A percentile compares a stretch with the other conserved stretches of the same genome.
These are phyloP conservation scores for Nylanderia fulva DNA, from an alignment of 1,140 invertebrate species.

Conservation along the genomic window DNA sequence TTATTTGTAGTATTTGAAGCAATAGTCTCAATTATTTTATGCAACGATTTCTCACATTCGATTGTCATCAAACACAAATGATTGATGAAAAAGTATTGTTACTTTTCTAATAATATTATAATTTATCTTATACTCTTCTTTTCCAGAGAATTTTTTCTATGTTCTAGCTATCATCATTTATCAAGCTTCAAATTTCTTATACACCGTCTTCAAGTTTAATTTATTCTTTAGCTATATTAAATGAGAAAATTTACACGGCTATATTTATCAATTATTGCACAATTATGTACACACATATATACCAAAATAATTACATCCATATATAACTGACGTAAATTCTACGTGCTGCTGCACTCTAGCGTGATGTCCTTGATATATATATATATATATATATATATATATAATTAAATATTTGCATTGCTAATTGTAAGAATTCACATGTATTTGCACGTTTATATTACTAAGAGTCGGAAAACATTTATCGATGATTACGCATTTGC, in stretches of 20 bases:
- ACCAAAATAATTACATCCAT: not conserved
- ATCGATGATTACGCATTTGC: not conserved
- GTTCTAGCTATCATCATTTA: not conserved
- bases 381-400: too few relatives aligned
- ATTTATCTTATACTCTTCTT: not conserved
- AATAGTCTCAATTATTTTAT: too few relatives aligned
- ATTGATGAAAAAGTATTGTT: too few relatives aligned
- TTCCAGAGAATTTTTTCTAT: not conserved
- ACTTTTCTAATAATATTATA: not conserved
- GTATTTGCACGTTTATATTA: not conserved
- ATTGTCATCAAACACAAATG: too few relatives aligned
- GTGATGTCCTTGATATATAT: not conserved
- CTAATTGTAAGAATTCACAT: not conserved
- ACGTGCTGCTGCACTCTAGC: not conserved
- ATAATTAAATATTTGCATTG: not conserved
- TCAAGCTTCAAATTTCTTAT: not conserved
- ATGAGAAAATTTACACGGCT: not conserved
- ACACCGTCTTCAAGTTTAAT: not conserved
- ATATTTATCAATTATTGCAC: not conserved
- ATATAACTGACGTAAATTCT: not conserved
- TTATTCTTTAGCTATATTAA: not conserved
- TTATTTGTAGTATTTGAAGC: too few relatives aligned
- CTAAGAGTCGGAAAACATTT: not conserved
- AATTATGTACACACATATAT: not conserved
- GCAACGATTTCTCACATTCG: too few relatives aligned